Conservation (phyloP, 2,113 vertebrate genomes). For the Prunella himalayana region DNA sequence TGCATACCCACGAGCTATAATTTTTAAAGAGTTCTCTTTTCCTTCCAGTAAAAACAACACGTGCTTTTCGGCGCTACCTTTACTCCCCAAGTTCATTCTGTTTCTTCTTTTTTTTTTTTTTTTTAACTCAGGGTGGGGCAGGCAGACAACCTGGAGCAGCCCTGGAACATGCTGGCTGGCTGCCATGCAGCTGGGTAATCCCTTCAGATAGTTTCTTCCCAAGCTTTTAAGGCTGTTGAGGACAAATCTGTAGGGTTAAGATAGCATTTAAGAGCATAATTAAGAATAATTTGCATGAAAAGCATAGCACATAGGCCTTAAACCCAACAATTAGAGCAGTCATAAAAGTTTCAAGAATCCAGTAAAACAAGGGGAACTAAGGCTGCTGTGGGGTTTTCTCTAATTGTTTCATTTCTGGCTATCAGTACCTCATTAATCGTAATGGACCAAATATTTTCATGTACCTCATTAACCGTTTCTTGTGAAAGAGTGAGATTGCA, state of each 20-base stretch:
- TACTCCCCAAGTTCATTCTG: neutral
- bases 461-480: neutral
- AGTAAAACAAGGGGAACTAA: neutral
- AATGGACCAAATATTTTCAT: neutral
- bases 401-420: neutral
- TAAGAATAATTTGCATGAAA: neutral
- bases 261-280: neutral
- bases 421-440: neutral
- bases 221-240: neutral
- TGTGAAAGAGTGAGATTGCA: neutral
- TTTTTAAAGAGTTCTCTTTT: conserved; percentile 3
- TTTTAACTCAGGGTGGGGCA: neutral
- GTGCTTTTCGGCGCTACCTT: neutral
- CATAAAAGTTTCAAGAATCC: neutral
- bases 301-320: fast-evolving
- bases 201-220: conserved; percentile 7
- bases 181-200: conserved; percentile 64
- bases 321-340: neutral
- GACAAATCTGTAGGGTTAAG: conserved; percentile 28
- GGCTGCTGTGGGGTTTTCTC: neutral
- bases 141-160: neutral
- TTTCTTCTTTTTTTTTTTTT: neutral
- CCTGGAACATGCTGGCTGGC: conserved; percentile 9
- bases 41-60: conserved; percentile 13
- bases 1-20: neutral